Evolutionary conservation across 2,113 vertebrate species (phyloP), one percentile per base, ranked within the genome.

Genomic region (Carollia perspicillata): DNA sequence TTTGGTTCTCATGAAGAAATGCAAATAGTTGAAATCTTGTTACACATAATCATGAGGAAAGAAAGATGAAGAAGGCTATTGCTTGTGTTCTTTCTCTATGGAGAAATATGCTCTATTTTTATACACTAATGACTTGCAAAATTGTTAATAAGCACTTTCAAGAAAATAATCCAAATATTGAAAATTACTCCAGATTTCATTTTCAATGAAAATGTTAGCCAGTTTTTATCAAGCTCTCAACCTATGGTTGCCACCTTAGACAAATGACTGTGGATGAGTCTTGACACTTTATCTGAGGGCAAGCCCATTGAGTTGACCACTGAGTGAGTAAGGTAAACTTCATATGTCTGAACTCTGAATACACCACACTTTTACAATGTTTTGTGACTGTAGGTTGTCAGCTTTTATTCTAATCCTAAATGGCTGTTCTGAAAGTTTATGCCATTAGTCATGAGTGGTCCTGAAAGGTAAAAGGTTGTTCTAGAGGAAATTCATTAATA

Each of bases 1-100:
- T 88, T 83, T 71, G 83, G 44, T 51, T 77, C 44, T 89, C 51
- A 83, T 95, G 37, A 93, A 93, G 94, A 93, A 37, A 84, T 58
- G 5, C 3, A 40, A 80, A 78, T 12, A 63, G 51, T 79, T 93
- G 42, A 13, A 83, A 85, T 79, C 30, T 40, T 74, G 40, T 14
- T 77, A 33, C 4, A 66, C 69, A 51, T 81, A 72, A 65, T 95
- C 90, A 65, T 33, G 40, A 71, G n/a, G 40, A 90, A 35, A 71
- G 84, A 33, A 79, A 11, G 11, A 77, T 77, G 28, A 84, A 77
- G 6, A 66, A 60, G 18, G 7, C 6, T 69, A 13, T 42, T 40
- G 6, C 53, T 81, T 93, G 22, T 16, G 79, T 96, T 10, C 13
- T 85, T 77, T 55, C 12, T 18, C 5, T 68, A 0, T 40, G 17